Percentiles rank a stretch among this genome's conserved stretches.
Evolutionary conservation across 2,888 invertebrate species (phyloP).

Genomic region (Leptopilina myrica): DNA sequence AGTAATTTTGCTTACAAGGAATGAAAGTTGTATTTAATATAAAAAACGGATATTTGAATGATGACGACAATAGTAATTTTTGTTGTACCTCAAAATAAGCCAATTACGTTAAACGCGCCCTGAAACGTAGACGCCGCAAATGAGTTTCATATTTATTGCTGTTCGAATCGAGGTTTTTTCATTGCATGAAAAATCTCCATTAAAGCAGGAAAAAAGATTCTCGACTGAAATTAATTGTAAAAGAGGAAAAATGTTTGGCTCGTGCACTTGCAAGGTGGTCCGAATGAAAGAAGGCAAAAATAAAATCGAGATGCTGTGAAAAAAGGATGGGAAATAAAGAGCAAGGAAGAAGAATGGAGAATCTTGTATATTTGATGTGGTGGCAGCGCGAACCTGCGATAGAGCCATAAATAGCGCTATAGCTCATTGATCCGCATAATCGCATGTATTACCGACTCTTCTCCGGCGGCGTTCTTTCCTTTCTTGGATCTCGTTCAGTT

Average conservation of each 20-base stretch:
- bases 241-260: slow-evolving; percentile 24
- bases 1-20: too few relatives aligned
- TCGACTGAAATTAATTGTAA: slow-evolving; percentile 26
- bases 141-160: too few relatives aligned
- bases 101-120: too few relatives aligned
- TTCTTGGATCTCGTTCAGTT: slow-evolving; percentile 55
- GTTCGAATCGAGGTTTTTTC: too few relatives aligned
- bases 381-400: slow-evolving; percentile 65
- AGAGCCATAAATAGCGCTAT: slow-evolving; percentile 74
- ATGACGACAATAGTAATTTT: too few relatives aligned
- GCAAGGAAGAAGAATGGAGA: slow-evolving; percentile 39
- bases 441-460: slow-evolving; percentile 72
- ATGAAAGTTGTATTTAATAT: too few relatives aligned
- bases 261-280: not conserved
- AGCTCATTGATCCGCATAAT: slow-evolving; percentile 75
- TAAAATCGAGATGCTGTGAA: slow-evolving; percentile 34
- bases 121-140: too few relatives aligned
- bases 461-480: slow-evolving; percentile 61
- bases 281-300: slow-evolving; percentile 38
- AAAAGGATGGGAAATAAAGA: slow-evolving; percentile 29
- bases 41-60: too few relatives aligned
- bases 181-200: too few relatives aligned
- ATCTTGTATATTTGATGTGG: slow-evolving; percentile 46
- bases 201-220: not conserved
- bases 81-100: too few relatives aligned